A percentile compares a stretch with the other conserved stretches of the same genome.
phyloP scores from a whole-genome alignment of 1,140 invertebrate species.

The Caerostris darwini region DNA sequence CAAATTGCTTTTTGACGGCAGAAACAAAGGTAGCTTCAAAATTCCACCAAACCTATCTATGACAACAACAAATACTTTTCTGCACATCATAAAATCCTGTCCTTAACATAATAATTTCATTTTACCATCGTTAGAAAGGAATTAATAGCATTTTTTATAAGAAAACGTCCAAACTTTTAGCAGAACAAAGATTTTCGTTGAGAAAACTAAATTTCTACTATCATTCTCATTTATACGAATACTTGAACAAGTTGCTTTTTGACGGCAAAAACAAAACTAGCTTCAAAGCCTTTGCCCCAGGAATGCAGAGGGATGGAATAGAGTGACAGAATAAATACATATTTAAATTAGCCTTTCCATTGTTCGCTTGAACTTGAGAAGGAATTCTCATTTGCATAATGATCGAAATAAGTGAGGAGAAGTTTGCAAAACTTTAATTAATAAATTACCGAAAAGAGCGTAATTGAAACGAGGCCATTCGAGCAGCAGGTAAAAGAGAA shows the following conservation, averaged over 20 bases:
- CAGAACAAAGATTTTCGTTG: neutral
- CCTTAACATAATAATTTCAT: too few species aligned
- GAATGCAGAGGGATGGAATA: neutral
- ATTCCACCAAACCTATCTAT: too few species aligned
- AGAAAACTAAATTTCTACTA: neutral
- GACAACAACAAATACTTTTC: too few species aligned
- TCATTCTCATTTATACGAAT: neutral
- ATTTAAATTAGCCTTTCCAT: conserved; percentile 50
- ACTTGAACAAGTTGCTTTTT: neutral
- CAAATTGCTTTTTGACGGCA: too few species aligned
- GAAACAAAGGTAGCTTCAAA: too few species aligned
- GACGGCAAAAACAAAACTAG: neutral
- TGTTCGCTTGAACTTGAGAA: conserved; percentile 20
- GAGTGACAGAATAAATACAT: conserved; percentile 28
- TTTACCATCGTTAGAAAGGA: too few species aligned
- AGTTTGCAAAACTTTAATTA: conserved; percentile 50
- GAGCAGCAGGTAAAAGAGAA: neutral
- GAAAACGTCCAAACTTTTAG: too few species aligned
- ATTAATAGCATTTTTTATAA: too few species aligned
- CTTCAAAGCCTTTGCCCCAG: neutral
- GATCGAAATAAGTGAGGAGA: conserved; percentile 32
- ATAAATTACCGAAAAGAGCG: conserved; percentile 20
- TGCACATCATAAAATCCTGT: too few species aligned
- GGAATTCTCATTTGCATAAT: conserved; percentile 46
- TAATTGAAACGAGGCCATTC: conserved; percentile 32